A percentile compares a stretch with the other conserved stretches of the same genome.
These are phyloP conservation scores for Hololepta plana DNA, from an alignment of 2,888 invertebrate species.

Conservation along the genomic window DNA sequence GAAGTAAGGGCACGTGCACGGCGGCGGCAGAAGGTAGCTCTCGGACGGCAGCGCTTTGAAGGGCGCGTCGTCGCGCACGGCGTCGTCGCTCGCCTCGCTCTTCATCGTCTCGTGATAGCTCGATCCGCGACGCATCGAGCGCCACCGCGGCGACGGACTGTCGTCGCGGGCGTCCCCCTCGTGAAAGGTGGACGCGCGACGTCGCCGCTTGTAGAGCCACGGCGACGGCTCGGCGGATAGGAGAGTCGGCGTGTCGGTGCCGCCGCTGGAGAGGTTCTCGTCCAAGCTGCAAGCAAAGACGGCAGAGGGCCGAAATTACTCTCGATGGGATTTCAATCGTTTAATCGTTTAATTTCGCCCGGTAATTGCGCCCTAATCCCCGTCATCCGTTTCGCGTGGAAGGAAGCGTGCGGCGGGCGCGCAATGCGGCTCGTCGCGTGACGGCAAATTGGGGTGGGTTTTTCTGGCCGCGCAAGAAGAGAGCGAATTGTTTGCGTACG, in stretches of 20 bases:
- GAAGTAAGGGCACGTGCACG: constrained; percentile 69
- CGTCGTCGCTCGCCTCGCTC: constrained; percentile 9
- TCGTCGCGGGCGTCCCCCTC: constrained; percentile 26
- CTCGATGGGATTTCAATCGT: constrained; percentile 18
- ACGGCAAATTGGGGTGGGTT: too few species aligned
- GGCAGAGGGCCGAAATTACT: constrained; percentile 21
- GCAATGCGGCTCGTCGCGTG: too few species aligned
- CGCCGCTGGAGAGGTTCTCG: constrained; percentile 7
- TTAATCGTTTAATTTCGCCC: constrained; percentile 17
- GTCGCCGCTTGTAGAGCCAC: constrained; percentile 19
- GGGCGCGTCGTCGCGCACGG: constrained; percentile 8
- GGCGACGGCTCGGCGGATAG: constrained; percentile 15
- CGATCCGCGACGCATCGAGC: constrained; percentile 28
- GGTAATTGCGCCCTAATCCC: constrained; percentile 8
- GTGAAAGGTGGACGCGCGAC: constrained; percentile 32
- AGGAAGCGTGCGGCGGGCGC: too few species aligned
- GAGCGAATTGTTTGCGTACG: too few species aligned
- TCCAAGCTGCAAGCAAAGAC: too few species aligned
- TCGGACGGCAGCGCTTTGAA: constrained; percentile 21
- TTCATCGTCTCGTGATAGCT: constrained; percentile 29
- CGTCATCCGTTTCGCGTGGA: constrained; percentile 5
- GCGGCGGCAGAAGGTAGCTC: constrained; percentile 43
- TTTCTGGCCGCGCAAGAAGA: too few species aligned
- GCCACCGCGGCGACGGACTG: constrained; percentile 22
- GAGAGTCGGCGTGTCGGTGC: too few species aligned